phyloP scores from a whole-genome alignment of 1,140 invertebrate species.

The Ditylenchus dipsaci region DNA sequence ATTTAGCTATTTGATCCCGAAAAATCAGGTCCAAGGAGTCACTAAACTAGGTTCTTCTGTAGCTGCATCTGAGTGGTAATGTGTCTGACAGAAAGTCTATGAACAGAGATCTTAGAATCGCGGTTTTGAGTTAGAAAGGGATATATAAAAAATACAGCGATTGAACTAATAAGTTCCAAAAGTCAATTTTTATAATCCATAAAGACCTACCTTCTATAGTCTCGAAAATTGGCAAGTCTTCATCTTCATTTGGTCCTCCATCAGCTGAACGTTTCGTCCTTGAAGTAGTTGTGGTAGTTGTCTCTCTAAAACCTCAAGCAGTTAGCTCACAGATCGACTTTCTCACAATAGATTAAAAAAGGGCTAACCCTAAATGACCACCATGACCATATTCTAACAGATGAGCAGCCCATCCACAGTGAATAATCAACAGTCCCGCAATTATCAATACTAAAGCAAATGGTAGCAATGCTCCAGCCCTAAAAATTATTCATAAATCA shows the following conservation, averaged over 20 bases:
- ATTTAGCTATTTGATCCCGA: too few relatives aligned
- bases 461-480: conserved; percentile 48
- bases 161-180: too few relatives aligned
- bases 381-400: conserved; percentile 47
- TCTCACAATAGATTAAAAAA: background rate
- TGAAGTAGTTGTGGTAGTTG: conserved; percentile 33
- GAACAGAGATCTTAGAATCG: too few relatives aligned
- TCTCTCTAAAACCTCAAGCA: conserved; percentile 25
- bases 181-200: too few relatives aligned
- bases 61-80: too few relatives aligned
- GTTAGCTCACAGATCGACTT: background rate
- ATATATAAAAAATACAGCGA: too few relatives aligned
- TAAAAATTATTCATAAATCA: conserved; percentile 26
- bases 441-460: conserved; percentile 55
- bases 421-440: conserved; percentile 52
- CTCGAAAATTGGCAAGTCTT: conserved; percentile 39
- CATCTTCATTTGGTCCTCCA: conserved; percentile 30
- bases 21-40: too few relatives aligned
- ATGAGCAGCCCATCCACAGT: conserved; percentile 57
- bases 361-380: conserved; percentile 34
- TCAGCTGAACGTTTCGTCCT: conserved; percentile 22
- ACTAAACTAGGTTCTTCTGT: too few relatives aligned
- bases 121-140: too few relatives aligned
- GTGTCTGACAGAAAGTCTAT: too few relatives aligned
- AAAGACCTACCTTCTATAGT: conserved; percentile 18